Conservation (phyloP, 2,797 vertebrate species). For the Aldrovandia affinis region DNA sequence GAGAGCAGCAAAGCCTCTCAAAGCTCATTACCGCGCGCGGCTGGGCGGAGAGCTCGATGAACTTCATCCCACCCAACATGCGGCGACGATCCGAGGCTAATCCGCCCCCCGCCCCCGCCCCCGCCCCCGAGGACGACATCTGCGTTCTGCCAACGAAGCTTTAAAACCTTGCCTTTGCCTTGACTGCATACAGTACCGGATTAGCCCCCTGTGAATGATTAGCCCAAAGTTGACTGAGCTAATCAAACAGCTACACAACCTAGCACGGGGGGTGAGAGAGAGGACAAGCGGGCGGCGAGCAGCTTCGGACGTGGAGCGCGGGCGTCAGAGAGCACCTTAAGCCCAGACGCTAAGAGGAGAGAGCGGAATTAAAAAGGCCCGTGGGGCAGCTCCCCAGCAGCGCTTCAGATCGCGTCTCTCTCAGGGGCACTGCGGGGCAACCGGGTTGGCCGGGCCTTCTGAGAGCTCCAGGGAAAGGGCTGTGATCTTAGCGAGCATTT, state of each 20-base stretch:
- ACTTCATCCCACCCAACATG: constrained; percentile 6
- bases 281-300: background rate
- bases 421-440: background rate
- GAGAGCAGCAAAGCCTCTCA: constrained; percentile 2
- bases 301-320: background rate
- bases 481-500: constrained; percentile 49
- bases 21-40: background rate
- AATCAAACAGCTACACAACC: constrained; percentile 48
- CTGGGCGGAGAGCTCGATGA: background rate
- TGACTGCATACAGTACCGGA: constrained; percentile 10
- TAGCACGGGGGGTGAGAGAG: constrained; percentile 46
- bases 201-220: constrained; percentile 63
- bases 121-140: background rate
- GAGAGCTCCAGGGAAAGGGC: constrained; percentile 50
- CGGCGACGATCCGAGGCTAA: background rate
- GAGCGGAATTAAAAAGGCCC: background rate
- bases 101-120: too few relatives aligned
- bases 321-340: background rate
- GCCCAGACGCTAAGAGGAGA: background rate
- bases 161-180: constrained; percentile 1
- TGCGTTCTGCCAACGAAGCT: background rate
- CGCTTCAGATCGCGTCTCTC: background rate
- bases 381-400: background rate
- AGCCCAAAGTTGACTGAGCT: constrained; percentile 51
- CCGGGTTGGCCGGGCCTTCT: background rate